Base-by-base conservation (phyloP, 2,113 vertebrate species). In the Rattus rattus region DNA sequence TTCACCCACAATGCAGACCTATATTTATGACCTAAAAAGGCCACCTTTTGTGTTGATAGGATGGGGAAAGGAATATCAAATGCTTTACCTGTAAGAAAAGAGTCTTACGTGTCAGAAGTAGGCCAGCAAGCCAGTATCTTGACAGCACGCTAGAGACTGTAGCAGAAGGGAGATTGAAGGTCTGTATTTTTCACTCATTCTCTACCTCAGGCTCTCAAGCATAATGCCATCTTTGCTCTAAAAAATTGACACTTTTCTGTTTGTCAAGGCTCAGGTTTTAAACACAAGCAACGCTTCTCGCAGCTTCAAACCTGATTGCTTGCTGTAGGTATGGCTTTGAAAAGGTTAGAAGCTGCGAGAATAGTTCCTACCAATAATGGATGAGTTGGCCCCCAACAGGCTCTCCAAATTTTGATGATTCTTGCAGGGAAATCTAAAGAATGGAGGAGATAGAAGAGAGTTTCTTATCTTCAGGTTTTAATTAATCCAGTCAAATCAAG, bases 51-150 rank as follows among this genome's bases (percentile, higher is more conserved):
- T 70, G 56, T 89, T 86, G 93, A 72, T 96, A 94, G 77, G 95
- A 97, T 96, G 87, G 73, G 88, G 95, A 97, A 97, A 94, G 76
- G 65, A 47, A 33, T 95, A 94, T 93, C 92, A 95, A 86, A 95
- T 86, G 28, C 90, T 83, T 92, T 92, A 91, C 88, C 91, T 96
- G 75, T 81, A 86, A 77, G 63, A 95, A 17, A 96, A 96, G 36
- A 52, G 54, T 67, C 93, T 81, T 92, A 26, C 19, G 75, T 96
- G 93, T 84, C 89, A 95, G 56, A 95, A 95, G 56, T 96, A 94
- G 95, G 94, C 69, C 94, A 94, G 90, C 93, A 94, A 96, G 91
- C 52, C 84, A 81, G 54, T 91, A 70, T 47, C 79, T 91, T 94
- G 96, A 97, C 98, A 98, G 96, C 26, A 14, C 54, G 56, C 24